Conservation (phyloP, 2,888 invertebrate species). For the Steromphala cineraria region DNA sequence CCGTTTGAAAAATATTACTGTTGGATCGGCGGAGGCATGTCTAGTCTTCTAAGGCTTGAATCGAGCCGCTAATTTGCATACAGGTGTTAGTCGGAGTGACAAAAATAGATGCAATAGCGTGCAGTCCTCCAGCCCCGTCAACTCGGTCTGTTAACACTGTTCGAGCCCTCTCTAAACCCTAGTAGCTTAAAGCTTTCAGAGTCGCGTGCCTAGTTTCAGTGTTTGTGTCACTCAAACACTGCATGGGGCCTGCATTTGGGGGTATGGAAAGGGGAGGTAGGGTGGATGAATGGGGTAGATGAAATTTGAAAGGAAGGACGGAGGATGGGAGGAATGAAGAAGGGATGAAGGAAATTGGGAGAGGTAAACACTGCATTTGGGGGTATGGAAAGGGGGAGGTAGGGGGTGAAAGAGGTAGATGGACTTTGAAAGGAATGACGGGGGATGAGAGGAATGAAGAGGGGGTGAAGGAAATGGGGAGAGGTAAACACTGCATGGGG, state of each 20-base stretch:
- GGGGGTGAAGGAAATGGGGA: no score
- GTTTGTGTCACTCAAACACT: not conserved
- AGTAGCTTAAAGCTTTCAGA: not conserved
- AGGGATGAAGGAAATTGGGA: no score
- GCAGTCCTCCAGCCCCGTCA: not conserved
- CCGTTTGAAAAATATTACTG: slow-evolving; percentile 1
- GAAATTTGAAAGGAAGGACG: no score
- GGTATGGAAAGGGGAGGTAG: not conserved
- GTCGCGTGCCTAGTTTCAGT: not conserved
- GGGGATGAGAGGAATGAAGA: no score
- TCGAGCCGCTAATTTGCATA: slow-evolving; percentile 1
- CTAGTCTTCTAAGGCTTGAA: not conserved
- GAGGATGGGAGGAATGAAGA: no score
- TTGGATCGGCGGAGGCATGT: not conserved
- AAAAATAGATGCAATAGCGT: not conserved
- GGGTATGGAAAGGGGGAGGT: no score
- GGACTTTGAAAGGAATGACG: no score
- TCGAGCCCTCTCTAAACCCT: not conserved
- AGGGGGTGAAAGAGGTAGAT: not conserved
- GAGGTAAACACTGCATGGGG: no score
- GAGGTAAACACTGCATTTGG: no score
- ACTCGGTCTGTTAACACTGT: not conserved
- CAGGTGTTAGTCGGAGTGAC: not conserved
- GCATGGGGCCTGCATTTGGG: not conserved
- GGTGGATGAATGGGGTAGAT: no score